phyloP scores from a whole-genome alignment of 2,888 invertebrate genomes.

The Scrobipalpa atriplicella region DNA sequence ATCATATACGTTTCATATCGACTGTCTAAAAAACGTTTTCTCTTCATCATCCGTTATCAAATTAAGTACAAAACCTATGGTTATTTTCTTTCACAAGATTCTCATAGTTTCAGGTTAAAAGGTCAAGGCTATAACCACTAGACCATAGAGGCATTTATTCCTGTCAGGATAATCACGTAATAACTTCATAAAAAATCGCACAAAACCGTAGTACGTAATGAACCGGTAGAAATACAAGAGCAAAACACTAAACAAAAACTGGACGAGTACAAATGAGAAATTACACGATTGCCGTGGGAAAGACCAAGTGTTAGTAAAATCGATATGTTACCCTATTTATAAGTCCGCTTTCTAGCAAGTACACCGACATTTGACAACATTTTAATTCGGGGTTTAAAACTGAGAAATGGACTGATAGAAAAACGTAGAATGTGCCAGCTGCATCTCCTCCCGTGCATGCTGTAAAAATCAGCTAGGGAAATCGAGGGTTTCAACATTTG shows the following conservation, averaged over 20 bases:
- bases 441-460: no score
- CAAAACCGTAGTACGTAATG: conserved; percentile 6
- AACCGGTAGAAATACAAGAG: not conserved
- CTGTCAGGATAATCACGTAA: not conserved
- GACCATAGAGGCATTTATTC: not conserved
- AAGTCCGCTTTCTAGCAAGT: not conserved
- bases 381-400: no score
- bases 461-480: no score
- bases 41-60: no score
- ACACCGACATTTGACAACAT: no score
- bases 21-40: no score
- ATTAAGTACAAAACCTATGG: no score
- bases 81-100: no score
- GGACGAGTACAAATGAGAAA: not conserved
- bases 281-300: conserved; percentile 14
- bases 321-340: conserved; percentile 6
- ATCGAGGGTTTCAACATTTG: no score
- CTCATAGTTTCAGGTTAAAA: not conserved
- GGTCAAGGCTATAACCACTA: not conserved
- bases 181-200: not conserved
- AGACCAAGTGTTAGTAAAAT: conserved; percentile 23
- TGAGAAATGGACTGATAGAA: no score
- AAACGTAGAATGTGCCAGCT: no score
- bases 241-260: not conserved
- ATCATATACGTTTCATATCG: no score